Evolutionary conservation across 2,888 invertebrate genomes (phyloP), one percentile per base, ranked within the genome.

Genomic region (Seira musarum): DNA sequence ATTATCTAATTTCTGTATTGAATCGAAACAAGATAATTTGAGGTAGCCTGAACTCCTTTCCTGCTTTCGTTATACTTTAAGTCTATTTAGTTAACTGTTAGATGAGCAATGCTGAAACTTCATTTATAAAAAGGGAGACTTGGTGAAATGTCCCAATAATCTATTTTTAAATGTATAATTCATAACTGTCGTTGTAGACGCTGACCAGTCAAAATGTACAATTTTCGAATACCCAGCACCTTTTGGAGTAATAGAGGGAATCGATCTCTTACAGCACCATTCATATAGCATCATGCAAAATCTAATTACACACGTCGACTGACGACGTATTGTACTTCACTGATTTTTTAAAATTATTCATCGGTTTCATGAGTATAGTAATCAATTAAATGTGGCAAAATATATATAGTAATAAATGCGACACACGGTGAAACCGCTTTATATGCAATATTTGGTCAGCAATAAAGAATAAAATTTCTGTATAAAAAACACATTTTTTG

Each of bases 61-160:
- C 74, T 57, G 74, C 69, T 80, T 74, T 75, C 80, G 70, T 73
- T 80, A 80, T 80, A 80, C 80, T 80, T 80, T 75, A 80, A 80
- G 80, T 80, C 80, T 80, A 80, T 80, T 70, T 75, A 80, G 80
- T 80, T 80, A 74, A 80, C 80, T 35, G 30, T 73, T 66, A 69
- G 61, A 75, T 80, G 80, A 80, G 80, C 80, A 80, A 80, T 53
- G 15, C 30, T 30, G 30, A 30, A 30, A 30, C 8, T 30, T 30
- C 30, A 8, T 30, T 30, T 2, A 30, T 30, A 30, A 30, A 30
- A 30, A 8, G 30, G 30, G 2, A 8, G 3, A 5, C 30, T 30
- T 8, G 2, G 30, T 30, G 30, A 8, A 30, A 30, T 30, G 3
- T 30, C 8, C 8, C 30, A 30, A 8, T 5, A 30, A 5, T 30